Base-by-base conservation (phyloP, 2,113 vertebrate genomes). In the Suricata suricatta region DNA sequence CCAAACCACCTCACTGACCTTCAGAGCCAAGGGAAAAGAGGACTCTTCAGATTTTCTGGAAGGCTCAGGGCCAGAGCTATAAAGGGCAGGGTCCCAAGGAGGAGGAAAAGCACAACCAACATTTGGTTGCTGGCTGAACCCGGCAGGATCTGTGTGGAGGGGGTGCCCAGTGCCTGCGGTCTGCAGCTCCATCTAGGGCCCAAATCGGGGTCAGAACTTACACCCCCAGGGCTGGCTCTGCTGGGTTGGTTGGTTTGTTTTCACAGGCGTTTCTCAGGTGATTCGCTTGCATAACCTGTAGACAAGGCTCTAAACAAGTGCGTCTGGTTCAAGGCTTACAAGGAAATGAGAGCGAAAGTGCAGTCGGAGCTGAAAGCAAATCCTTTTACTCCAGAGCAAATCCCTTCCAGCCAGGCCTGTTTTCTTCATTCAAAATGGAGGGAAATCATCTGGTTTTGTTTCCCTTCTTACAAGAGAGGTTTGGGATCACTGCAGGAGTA, bases 181-280 rank as follows among this genome's bases (percentile, higher is more conserved):
- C 57, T 57, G 21, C 38, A 17, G 11, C 31, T 95, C 14, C 29
- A 3, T 60, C 33, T 8, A 21, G 52, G 63, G 82, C 4, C 13
- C 23, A 72, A 63, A 63, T 57, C 15, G 44, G 63, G 71, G 31
- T 54, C 83, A n/a, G 35, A 69, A 80, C 79, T 79, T 31, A 47
- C 35, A n/a, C 33, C 90, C 68, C 3, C 7, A 29, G 38, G 87
- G 31, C 68, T 29, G 38, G 57, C 31, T 84, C 7, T 9, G 41
- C 41, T 16, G 41, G 41, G 38, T 7, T 74, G 19, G 25, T 15
- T 74, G 19, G 25, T 15, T 74, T 27, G 2, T 68, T 68, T 82
- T 52, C 5, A 72, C 84, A 69, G 14, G n/a, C 33, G 13, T 76
- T 84, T 94, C 80, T 95, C 93, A 33, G 95, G 96, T 69, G 93